These are phyloP conservation scores for Centropristis striata DNA, from an alignment of 2,113 vertebrate genomes.

Conservation along the genomic window DNA sequence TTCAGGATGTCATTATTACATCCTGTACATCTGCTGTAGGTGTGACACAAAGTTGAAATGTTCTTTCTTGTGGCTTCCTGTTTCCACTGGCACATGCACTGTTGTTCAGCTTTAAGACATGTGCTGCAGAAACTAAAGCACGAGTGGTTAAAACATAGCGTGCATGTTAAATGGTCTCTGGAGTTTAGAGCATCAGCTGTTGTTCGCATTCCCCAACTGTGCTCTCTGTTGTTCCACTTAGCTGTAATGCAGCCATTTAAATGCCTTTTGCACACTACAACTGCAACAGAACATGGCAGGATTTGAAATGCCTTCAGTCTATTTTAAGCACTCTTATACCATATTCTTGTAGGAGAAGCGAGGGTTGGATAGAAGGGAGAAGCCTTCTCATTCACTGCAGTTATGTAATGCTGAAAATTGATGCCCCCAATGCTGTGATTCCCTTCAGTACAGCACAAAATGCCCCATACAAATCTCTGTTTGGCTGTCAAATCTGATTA, in stretches of 20 bases:
- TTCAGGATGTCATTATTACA: neutral
- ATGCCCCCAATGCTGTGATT: slow-evolving; percentile 14
- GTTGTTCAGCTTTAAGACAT: neutral
- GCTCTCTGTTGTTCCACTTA: slow-evolving; percentile 19
- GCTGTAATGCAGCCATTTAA: slow-evolving; percentile 10
- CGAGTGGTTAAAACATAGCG: neutral
- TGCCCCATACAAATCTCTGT: slow-evolving; percentile 17
- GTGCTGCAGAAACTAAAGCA: neutral
- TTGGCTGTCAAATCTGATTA: slow-evolving; percentile 67
- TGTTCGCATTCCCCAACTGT: slow-evolving; percentile 6
- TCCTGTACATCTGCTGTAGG: neutral
- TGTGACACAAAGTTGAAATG: neutral
- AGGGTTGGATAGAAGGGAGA: slow-evolving; percentile 1
- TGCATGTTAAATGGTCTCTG: neutral
- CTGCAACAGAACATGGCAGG: slow-evolving; percentile 14
- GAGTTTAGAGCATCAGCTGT: slow-evolving; percentile 39
- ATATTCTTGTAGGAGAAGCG: slow-evolving; percentile 21
- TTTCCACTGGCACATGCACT: neutral
- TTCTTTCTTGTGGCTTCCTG: neutral
- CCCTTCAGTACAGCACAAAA: slow-evolving; percentile 28
- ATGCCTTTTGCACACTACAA: neutral
- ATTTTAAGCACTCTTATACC: slow-evolving; percentile 46
- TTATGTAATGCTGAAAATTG: slow-evolving; percentile 43
- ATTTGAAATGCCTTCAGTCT: slow-evolving; percentile 40
- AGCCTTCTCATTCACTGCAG: slow-evolving; percentile 9